A percentile compares a stretch with the other conserved stretches of the same genome.
Evolutionary conservation across 2,888 invertebrate species (phyloP).

Genomic region (Deilephila elpenor): DNA sequence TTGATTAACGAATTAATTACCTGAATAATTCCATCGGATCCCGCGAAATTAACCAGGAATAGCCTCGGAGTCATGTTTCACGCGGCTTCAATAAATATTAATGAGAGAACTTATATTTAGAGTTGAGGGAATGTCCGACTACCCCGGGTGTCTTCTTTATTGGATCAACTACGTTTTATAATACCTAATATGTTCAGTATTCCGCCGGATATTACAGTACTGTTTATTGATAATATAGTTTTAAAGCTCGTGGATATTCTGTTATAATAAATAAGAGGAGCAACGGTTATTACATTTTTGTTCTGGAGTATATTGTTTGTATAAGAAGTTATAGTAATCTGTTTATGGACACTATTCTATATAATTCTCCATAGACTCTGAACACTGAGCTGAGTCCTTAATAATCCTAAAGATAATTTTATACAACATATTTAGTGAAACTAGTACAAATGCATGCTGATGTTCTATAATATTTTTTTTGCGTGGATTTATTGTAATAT

Average conservation of each 20-base stretch:
- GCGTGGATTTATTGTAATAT: too few relatives aligned
- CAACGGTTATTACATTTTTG: too few relatives aligned
- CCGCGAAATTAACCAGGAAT: slow-evolving; percentile 59
- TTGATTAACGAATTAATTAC: slow-evolving; percentile 68
- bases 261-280: not conserved
- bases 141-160: slow-evolving; percentile 8
- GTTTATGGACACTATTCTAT: too few relatives aligned
- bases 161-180: not conserved
- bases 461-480: too few relatives aligned
- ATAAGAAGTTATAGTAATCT: too few relatives aligned
- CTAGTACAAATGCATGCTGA: too few relatives aligned
- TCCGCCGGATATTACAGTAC: not conserved
- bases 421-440: too few relatives aligned
- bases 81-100: slow-evolving; percentile 46
- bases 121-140: slow-evolving; percentile 32
- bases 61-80: slow-evolving; percentile 53
- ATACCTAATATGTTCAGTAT: not conserved
- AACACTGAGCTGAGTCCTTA: too few relatives aligned
- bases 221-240: not conserved
- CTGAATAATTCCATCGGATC: slow-evolving; percentile 55
- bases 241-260: not conserved
- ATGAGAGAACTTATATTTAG: slow-evolving; percentile 43
- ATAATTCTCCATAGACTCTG: too few relatives aligned
- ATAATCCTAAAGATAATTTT: too few relatives aligned
- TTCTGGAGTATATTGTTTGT: too few relatives aligned